These are phyloP conservation scores for Orthonyx spaldingii DNA, from an alignment of 2,113 vertebrate species.

Conservation along the genomic window DNA sequence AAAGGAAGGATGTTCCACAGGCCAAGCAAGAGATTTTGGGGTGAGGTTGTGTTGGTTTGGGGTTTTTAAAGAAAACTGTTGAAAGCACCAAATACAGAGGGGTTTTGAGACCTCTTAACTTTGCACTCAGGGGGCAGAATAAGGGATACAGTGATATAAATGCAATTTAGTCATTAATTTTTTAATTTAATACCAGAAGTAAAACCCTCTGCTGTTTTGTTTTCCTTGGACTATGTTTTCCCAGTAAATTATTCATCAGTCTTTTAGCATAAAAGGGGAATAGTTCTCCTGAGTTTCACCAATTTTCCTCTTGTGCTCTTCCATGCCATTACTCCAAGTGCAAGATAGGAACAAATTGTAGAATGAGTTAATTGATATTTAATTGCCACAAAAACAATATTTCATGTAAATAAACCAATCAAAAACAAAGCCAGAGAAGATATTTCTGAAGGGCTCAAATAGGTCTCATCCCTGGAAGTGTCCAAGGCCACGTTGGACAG, in stretches of 20 bases:
- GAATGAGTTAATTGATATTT: neutral
- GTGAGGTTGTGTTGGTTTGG: neutral
- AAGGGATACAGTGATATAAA: neutral
- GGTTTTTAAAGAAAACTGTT: neutral
- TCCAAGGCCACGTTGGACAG: fast-evolving
- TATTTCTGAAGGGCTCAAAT: neutral
- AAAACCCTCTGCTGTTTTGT: neutral
- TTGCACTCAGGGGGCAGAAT: neutral
- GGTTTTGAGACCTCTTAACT: neutral
- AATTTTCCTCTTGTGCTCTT: neutral
- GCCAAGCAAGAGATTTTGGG: neutral
- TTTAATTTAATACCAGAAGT: neutral
- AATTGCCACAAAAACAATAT: neutral
- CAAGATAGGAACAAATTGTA: neutral
- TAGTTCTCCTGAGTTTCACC: constrained; percentile 8
- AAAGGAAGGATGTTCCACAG: neutral
- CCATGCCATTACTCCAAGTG: neutral
- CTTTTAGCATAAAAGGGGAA: constrained; percentile 33
- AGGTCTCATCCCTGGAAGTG: neutral
- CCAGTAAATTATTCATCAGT: constrained; percentile 15
- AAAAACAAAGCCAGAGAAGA: constrained; percentile 16
- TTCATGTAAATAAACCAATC: neutral
- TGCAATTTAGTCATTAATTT: neutral
- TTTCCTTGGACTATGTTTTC: neutral
- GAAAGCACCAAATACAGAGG: neutral